Evolutionary conservation across 2,888 invertebrate species (phyloP).

Genomic region (Epiblema foenella): DNA sequence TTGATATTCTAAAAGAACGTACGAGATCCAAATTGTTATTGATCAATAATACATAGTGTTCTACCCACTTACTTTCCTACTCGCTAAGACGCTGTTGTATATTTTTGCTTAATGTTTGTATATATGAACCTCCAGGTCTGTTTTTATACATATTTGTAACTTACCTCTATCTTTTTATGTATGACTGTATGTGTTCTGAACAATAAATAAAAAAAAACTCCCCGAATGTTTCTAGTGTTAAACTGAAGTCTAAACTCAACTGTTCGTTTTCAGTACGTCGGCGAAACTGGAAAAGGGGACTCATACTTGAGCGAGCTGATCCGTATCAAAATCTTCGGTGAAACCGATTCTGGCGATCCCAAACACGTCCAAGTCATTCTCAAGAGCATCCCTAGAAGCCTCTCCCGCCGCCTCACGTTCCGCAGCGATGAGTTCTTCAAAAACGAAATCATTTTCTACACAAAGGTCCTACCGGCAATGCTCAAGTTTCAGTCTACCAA

Average conservation of each 20-base stretch:
- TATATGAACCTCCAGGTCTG: no score
- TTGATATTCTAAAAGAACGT: no score
- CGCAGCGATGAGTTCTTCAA: conserved; percentile 87
- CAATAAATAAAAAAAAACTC: no score
- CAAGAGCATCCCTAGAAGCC: conserved; percentile 87
- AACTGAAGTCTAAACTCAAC: not conserved
- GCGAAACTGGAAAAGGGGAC: conserved; percentile 86
- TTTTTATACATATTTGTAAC: no score
- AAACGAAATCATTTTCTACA: conserved; percentile 89
- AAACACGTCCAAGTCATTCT: conserved; percentile 83
- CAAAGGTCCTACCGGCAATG: conserved; percentile 75
- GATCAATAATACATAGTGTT: no score
- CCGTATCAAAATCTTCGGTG: conserved; percentile 84
- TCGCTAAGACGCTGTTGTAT: no score
- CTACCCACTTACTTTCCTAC: no score
- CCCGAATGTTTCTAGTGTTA: not conserved
- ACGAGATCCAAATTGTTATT: no score
- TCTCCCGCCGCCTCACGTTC: conserved; percentile 86
- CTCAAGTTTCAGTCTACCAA: conserved; percentile 73
- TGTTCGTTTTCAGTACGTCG: conserved; percentile 67
- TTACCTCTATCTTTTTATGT: no score
- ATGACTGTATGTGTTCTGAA: no score
- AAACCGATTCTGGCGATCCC: conserved; percentile 54
- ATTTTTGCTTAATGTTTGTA: no score
- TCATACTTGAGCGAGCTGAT: conserved; percentile 88